Base-by-base conservation (phyloP, 2,797 vertebrate species). In the Alfaro cultratus region DNA sequence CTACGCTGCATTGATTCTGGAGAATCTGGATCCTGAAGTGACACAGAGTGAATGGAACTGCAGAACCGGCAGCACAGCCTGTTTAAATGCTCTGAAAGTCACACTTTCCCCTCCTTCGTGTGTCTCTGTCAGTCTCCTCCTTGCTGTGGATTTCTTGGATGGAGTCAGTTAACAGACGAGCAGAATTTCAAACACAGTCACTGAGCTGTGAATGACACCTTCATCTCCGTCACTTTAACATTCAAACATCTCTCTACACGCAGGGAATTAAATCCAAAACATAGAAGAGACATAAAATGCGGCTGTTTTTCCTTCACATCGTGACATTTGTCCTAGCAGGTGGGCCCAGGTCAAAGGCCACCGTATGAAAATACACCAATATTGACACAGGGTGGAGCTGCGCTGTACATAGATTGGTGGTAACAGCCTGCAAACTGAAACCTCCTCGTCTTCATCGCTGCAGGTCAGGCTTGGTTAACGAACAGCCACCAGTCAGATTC, bases 161-260 rank as follows among this genome's bases (percentile, higher is more conserved):
- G 85, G 86, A 91, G 89, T 90, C 89, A 18, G 86, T 90, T 87
- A 84, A 91, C 91, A 93, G 93, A 91, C 47, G 89, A 94, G 92
- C 86, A 46, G 93, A 93, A 94, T 93, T 89, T 93, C 88, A 94
- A 94, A 83, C 79, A 62, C 80, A 81, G 88, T 91, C 85, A 89
- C 86, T 86, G 92, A 91, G 90, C 91, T 92, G 91, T 90, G 92
- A 93, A 92, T 91, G 92, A 92, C 92, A 92, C 90, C 90, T 93
- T 93, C 91, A 92, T 92, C 87, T 76, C 81, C 36, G 21, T 85
- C 70, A 70, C 86, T 90, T 89, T 88, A 87, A 89, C 88, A 91
- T 91, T 92, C 85, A 89, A 87, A 88, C 89, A 87, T 85, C 83
- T 85, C 82, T 74, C 60, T 83, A 45, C 51, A 39, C 75, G 77